Evolutionary conservation across 2,888 invertebrate genomes (phyloP).

Genomic region (Xanthostigma xanthostigma): DNA sequence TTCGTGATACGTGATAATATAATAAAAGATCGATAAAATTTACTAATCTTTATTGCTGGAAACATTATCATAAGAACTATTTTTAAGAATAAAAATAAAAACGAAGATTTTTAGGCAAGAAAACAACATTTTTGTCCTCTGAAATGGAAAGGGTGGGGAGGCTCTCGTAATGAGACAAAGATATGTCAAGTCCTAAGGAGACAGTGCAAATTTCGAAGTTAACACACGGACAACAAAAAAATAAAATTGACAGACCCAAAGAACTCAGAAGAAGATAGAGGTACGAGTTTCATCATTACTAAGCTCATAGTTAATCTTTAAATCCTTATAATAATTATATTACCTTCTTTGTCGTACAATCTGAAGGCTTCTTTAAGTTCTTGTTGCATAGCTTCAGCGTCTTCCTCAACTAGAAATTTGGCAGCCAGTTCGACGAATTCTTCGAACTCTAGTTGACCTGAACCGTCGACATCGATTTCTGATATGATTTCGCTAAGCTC

Average conservation of each 20-base stretch:
- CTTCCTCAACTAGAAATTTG: slow-evolving; percentile 75
- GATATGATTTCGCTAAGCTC: slow-evolving; percentile 65
- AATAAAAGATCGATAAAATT: too few species aligned
- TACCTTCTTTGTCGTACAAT: slow-evolving; percentile 85
- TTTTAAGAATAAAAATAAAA: not conserved
- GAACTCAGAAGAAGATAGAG: too few species aligned
- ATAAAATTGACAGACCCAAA: too few species aligned
- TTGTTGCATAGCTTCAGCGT: slow-evolving; percentile 73
- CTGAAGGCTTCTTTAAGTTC: slow-evolving; percentile 92
- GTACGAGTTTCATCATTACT: too few species aligned
- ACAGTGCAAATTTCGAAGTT: too few species aligned
- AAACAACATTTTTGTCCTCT: too few species aligned
- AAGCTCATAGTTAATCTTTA: too few species aligned
- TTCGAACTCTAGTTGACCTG: slow-evolving; percentile 76
- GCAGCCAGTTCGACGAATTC: slow-evolving; percentile 79
- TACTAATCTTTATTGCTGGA: not conserved
- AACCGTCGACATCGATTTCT: slow-evolving; percentile 74
- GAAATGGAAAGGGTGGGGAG: too few species aligned
- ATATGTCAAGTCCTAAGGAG: too few species aligned
- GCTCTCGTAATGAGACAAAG: too few species aligned
- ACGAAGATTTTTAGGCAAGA: not conserved
- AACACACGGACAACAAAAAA: too few species aligned
- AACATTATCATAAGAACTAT: not conserved
- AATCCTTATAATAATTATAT: not conserved
- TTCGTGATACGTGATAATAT: too few species aligned